These are phyloP conservation scores for Eremophila alpestris DNA, from an alignment of 2,797 vertebrate species.

Conservation along the genomic window DNA sequence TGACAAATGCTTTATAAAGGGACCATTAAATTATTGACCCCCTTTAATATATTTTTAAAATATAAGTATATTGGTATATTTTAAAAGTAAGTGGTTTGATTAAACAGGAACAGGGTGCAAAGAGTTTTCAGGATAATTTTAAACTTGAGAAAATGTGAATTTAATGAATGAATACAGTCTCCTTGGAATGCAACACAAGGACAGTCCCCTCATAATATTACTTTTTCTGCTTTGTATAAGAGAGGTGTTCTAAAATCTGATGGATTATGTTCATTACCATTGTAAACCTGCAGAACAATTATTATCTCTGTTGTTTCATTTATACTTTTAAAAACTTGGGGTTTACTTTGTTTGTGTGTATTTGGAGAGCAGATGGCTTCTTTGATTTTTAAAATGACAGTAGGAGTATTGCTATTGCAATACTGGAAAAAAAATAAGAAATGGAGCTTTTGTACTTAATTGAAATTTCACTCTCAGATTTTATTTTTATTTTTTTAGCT, in stretches of 20 bases:
- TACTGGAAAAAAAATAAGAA: constrained; percentile 7
- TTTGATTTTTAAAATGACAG: constrained; percentile 42
- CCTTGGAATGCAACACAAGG: background rate
- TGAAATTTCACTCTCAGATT: background rate
- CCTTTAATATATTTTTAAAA: background rate
- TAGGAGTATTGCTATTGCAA: background rate
- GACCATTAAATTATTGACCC: fast-evolving
- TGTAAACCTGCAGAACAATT: background rate
- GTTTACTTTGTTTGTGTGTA: background rate
- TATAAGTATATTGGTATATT: background rate
- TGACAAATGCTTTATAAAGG: background rate
- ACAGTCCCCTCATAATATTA: background rate
- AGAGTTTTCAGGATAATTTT: background rate
- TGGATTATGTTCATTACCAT: background rate
- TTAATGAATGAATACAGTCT: background rate
- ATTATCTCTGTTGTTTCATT: background rate
- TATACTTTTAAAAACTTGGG: background rate
- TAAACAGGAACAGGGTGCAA: background rate
- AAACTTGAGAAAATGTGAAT: background rate
- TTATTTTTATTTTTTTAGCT: background rate
- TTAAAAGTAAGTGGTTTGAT: background rate
- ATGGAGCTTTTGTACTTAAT: background rate
- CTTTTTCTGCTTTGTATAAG: background rate
- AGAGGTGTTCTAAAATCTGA: background rate
- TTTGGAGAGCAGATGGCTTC: constrained; percentile 46